These are phyloP conservation scores for Neoaliturus tenellus DNA, from an alignment of 2,888 invertebrate genomes.

Conservation along the genomic window DNA sequence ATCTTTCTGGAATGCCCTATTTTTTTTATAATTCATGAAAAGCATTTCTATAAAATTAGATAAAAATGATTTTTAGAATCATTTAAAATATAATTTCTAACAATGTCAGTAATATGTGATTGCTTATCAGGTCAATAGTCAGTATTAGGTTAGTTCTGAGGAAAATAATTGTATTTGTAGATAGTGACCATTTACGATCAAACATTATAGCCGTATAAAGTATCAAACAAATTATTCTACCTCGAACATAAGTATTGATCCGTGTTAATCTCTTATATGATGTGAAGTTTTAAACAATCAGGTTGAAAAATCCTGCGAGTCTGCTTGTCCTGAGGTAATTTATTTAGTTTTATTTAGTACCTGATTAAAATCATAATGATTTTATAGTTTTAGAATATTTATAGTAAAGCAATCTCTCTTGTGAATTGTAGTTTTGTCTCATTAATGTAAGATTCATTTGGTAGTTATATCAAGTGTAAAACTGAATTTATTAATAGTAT, in stretches of 20 bases:
- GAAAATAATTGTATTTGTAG: background rate
- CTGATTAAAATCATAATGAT: constrained; percentile 15
- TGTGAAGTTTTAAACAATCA: background rate
- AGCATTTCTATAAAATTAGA: no score
- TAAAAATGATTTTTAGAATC: no score
- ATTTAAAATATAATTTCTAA: no score
- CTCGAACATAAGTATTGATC: background rate
- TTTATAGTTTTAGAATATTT: background rate
- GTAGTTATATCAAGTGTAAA: background rate
- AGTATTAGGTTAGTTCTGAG: background rate
- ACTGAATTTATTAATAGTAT: no score
- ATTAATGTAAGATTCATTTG: background rate
- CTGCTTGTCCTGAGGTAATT: background rate
- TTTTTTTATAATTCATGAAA: no score
- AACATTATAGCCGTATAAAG: background rate
- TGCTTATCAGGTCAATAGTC: no score
- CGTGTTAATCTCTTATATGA: background rate
- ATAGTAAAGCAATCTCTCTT: background rate
- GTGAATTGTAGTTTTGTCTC: background rate
- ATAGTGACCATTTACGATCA: background rate
- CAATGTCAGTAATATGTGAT: no score
- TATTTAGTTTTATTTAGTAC: constrained; percentile 28
- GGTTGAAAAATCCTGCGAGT: background rate
- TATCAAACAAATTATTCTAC: background rate
- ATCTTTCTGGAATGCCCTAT: no score